Percentiles rank a stretch among this genome's conserved stretches.
Evolutionary conservation across 2,113 vertebrate species (phyloP).

Genomic region (Gymnarchus niloticus): DNA sequence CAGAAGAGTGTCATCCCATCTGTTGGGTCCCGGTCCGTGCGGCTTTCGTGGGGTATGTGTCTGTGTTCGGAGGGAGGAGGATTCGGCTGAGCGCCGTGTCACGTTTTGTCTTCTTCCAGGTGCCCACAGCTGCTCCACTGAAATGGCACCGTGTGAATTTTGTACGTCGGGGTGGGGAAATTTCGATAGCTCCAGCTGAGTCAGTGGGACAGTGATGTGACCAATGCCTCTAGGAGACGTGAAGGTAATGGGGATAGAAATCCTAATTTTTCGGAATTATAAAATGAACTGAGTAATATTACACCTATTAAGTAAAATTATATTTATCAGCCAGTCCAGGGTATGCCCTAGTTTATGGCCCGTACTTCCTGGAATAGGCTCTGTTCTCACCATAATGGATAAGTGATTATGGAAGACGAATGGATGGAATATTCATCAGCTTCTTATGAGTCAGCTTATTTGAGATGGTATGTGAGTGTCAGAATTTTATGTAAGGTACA

Average conservation of each 20-base stretch:
- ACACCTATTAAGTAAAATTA: not conserved
- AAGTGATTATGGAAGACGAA: not conserved
- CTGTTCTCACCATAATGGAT: not conserved
- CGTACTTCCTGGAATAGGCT: not conserved
- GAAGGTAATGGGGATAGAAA: not conserved
- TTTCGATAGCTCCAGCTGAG: not conserved
- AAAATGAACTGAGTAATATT: not conserved
- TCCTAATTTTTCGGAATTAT: not conserved
- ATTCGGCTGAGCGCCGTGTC: not conserved
- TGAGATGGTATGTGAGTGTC: not conserved
- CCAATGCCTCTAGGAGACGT: not conserved
- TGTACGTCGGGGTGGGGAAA: not conserved
- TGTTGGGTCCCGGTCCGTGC: not conserved
- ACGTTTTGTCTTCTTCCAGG: not conserved
- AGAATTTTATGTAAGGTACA: no score
- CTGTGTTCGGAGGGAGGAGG: not conserved
- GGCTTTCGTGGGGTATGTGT: not conserved
- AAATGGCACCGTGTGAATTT: not conserved
- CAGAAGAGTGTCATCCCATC: not conserved
- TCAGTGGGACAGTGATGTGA: not conserved
- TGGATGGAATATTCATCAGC: not conserved
- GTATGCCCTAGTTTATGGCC: not conserved
- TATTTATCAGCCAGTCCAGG: not conserved
- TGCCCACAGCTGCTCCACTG: not conserved
- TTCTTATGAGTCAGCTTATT: not conserved